A percentile compares a stretch with the other conserved stretches of the same genome.
Conservation (phyloP, 2,888 invertebrate genomes). For the Priocnemis perturbator region DNA sequence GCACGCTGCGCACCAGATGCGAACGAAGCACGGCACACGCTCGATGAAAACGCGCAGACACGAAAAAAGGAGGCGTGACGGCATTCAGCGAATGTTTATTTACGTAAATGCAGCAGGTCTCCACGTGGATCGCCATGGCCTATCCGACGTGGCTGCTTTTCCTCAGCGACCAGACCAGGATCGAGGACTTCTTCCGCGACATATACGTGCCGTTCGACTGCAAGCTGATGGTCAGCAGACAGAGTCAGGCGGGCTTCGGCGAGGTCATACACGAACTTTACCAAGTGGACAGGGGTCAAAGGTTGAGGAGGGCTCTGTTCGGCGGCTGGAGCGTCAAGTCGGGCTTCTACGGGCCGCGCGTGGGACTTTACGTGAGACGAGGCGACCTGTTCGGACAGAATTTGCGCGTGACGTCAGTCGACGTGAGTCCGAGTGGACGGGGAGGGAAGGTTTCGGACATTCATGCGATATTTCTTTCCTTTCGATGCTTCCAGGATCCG, state of each 20-base stretch:
- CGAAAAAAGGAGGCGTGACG: too few relatives aligned
- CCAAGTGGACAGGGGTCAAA: conserved; percentile 55
- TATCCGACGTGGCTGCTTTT: conserved; percentile 72
- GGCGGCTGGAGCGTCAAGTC: conserved; percentile 57
- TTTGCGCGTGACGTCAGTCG: conserved; percentile 62
- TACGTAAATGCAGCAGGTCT: conserved; percentile 57
- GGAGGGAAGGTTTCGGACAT: not conserved
- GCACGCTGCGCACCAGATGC: too few relatives aligned
- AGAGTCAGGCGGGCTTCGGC: conserved; percentile 20
- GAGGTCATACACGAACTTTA: conserved; percentile 67
- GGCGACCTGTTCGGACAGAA: conserved; percentile 64
- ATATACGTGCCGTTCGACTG: conserved; percentile 70
- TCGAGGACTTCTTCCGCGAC: conserved; percentile 60
- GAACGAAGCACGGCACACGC: too few relatives aligned
- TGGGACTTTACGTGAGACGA: conserved; percentile 65
- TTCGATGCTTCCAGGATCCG: conserved; percentile 62
- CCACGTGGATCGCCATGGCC: conserved; percentile 69
- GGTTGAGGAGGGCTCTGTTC: conserved; percentile 55
- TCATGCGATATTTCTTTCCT: too few relatives aligned
- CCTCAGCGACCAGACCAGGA: conserved; percentile 57
- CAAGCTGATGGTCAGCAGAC: conserved; percentile 59
- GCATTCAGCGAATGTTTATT: conserved; percentile 27
- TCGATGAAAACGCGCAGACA: too few relatives aligned
- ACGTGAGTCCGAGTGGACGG: conserved; percentile 58
- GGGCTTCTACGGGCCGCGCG: conserved; percentile 56